Evolutionary conservation across 1,140 invertebrate species (phyloP).

Genomic region (Glomeris maerens): DNA sequence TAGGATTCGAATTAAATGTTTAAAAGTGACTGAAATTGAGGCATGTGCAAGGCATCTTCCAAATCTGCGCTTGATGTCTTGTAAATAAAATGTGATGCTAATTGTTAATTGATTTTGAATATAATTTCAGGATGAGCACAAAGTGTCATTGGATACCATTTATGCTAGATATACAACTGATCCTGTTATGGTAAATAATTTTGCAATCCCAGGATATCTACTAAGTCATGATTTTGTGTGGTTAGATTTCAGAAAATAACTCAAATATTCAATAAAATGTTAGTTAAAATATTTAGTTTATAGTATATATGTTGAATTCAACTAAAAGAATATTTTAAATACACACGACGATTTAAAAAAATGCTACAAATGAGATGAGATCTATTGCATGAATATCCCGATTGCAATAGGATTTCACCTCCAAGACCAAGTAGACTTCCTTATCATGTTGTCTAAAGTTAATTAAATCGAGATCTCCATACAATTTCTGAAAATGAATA

Average conservation of each 20-base stretch:
- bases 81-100: not conserved
- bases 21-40: not conserved
- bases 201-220: no score
- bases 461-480: constrained; percentile 3
- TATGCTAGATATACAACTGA: constrained; percentile 10
- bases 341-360: not conserved
- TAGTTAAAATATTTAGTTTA: not conserved
- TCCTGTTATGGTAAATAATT: constrained; percentile 10
- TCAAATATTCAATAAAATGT: constrained; percentile 1
- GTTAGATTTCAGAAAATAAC: not conserved
- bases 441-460: not conserved
- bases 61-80: not conserved
- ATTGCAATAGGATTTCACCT: not conserved
- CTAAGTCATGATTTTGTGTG: no score
- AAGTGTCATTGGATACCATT: constrained; percentile 10
- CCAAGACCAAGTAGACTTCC: not conserved
- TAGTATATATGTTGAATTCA: not conserved
- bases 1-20: not conserved
- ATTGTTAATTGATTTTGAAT: constrained; percentile 3
- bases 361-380: not conserved
- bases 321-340: not conserved
- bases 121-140: constrained; percentile 12
- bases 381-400: not conserved
- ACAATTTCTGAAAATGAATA: not conserved
- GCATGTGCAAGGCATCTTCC: not conserved